Evolutionary conservation across 2,113 vertebrate species (phyloP).

Genomic region (Prunella himalayana): DNA sequence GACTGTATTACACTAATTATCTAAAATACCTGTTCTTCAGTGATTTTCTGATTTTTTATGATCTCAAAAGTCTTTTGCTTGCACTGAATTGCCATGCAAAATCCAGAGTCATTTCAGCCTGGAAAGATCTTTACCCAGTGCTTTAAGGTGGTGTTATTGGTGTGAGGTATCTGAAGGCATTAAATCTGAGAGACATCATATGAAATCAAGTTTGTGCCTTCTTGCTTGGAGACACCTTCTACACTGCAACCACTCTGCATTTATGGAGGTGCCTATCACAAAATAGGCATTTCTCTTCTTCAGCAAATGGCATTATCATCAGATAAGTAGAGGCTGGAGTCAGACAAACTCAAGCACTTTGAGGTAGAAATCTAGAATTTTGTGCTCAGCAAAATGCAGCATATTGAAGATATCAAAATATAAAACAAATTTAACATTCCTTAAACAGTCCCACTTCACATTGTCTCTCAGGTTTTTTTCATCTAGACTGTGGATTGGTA

Average conservation of each 20-base stretch:
- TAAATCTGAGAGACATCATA: neutral
- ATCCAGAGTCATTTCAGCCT: slow-evolving; percentile 17
- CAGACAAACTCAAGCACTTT: neutral
- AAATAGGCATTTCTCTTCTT: neutral
- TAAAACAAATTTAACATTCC: neutral
- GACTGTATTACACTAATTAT: neutral
- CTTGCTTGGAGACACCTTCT: neutral
- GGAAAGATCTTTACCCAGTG: neutral
- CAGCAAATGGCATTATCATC: neutral
- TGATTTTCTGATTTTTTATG: neutral
- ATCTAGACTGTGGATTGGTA: neutral
- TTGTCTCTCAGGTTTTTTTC: neutral
- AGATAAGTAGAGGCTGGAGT: neutral
- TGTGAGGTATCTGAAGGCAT: neutral
- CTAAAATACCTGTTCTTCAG: neutral
- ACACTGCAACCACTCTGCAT: neutral
- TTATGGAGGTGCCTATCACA: neutral
- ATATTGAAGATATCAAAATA: neutral
- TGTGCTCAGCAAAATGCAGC: neutral
- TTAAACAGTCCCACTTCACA: neutral
- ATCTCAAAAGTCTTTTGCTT: slow-evolving; percentile 19
- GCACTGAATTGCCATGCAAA: slow-evolving; percentile 6
- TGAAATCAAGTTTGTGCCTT: neutral
- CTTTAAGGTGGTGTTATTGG: neutral
- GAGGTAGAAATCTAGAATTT: neutral